Conservation (phyloP, 2,888 invertebrate genomes). For the Lasioglossum zephyrum region DNA sequence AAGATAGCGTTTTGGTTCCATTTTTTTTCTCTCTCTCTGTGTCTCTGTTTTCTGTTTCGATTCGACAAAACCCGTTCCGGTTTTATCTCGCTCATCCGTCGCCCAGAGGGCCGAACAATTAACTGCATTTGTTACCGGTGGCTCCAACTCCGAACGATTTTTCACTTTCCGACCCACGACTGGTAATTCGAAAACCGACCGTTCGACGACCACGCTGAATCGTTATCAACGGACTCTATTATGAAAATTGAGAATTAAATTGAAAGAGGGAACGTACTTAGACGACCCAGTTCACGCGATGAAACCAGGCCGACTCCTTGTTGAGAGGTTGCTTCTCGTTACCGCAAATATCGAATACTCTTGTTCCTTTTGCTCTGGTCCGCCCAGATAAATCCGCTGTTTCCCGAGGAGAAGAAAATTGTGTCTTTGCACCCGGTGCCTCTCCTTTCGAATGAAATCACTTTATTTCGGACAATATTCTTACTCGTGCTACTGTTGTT, state of each 20-base stretch:
- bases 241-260: background rate
- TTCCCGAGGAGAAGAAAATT: background rate
- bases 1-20: slow-evolving; percentile 28
- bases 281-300: slow-evolving; percentile 2
- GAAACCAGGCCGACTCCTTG: background rate
- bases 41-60: background rate
- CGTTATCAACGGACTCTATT: background rate
- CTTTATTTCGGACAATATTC: background rate
- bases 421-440: background rate
- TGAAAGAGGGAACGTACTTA: background rate
- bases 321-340: background rate
- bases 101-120: slow-evolving; percentile 39
- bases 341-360: background rate
- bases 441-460: background rate
- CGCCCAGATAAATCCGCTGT: background rate
- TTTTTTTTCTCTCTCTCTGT: background rate
- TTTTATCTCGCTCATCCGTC: slow-evolving; percentile 42
- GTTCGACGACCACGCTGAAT: background rate
- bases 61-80: slow-evolving; percentile 13
- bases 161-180: slow-evolving; percentile 5
- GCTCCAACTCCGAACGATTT: slow-evolving; percentile 30
- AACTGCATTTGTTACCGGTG: slow-evolving; percentile 45
- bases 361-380: background rate
- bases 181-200: slow-evolving; percentile 1
- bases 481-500: background rate